Percentiles rank a stretch among this genome's conserved stretches.
Evolutionary conservation across 2,113 vertebrate species (phyloP).

Genomic region (Sapajus apella): DNA sequence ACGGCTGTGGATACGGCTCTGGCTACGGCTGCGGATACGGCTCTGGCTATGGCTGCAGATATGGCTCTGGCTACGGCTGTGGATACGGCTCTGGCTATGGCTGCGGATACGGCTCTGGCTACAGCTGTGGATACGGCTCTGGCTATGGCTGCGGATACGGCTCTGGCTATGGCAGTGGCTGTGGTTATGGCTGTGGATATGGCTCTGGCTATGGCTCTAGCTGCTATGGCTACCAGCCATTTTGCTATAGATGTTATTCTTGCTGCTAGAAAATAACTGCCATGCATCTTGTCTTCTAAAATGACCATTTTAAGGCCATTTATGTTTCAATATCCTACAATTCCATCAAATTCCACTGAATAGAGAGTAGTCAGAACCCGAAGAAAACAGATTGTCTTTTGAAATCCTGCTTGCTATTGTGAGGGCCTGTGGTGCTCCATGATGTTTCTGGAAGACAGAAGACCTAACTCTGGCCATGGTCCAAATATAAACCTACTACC

Average conservation of each 20-base stretch:
- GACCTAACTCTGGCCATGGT: not conserved
- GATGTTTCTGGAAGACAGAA: not conserved
- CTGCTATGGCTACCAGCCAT: not conserved
- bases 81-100: not conserved
- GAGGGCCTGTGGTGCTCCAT: not conserved
- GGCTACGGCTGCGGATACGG: not conserved
- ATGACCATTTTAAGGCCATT: not conserved
- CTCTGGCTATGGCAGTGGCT: rapidly evolving
- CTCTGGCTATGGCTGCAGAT: too few species aligned
- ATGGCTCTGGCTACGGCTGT: not conserved
- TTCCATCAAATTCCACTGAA: not conserved
- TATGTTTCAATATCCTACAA: not conserved
- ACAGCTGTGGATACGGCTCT: not conserved
- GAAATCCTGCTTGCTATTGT: not conserved
- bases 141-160: not conserved
- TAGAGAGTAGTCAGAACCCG: not conserved
- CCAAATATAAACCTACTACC: not conserved
- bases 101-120: rapidly evolving
- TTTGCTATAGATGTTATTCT: not conserved
- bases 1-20: not conserved
- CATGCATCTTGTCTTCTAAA: not conserved
- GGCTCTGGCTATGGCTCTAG: not conserved
- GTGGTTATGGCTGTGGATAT: not conserved
- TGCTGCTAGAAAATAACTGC: not conserved
- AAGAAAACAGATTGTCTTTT: not conserved